A percentile compares a stretch with the other conserved stretches of the same genome.
Conservation (phyloP, 1,140 invertebrate species). For the Drosophila saltans region DNA sequence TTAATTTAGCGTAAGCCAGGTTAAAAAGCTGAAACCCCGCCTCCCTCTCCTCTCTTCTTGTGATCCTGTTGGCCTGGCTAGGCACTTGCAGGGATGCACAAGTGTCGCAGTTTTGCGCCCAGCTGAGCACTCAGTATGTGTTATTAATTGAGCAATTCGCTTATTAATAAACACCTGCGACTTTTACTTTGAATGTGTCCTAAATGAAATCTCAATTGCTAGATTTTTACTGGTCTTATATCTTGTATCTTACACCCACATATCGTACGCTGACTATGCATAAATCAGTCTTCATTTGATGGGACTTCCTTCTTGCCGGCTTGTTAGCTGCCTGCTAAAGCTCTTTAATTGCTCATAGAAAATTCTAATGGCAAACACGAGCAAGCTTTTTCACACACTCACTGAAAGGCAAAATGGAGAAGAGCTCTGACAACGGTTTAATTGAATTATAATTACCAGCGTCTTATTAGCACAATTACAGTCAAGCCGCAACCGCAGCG, state of each 20-base stretch:
- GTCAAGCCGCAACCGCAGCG: slow-evolving; percentile 42
- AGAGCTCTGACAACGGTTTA: slow-evolving; percentile 38
- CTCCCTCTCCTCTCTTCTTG: not conserved
- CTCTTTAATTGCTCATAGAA: slow-evolving; percentile 65
- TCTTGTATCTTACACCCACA: too few species aligned
- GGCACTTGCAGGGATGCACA: slow-evolving; percentile 33
- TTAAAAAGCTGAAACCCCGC: slow-evolving; percentile 15
- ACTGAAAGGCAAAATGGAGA: slow-evolving; percentile 15
- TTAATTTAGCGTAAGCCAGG: slow-evolving; percentile 41
- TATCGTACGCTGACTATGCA: slow-evolving; percentile 13
- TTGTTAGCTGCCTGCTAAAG: slow-evolving; percentile 20
- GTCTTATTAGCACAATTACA: slow-evolving; percentile 71
- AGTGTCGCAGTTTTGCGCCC: slow-evolving; percentile 64
- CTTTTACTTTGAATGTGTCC: not conserved
- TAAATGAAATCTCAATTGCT: not conserved
- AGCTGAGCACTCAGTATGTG: slow-evolving; percentile 73
- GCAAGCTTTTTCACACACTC: slow-evolving; percentile 27
- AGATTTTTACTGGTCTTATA: not conserved
- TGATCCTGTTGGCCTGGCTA: not conserved
- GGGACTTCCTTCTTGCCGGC: slow-evolving; percentile 5
- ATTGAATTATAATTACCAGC: slow-evolving; percentile 79
- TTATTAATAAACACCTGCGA: slow-evolving; percentile 68
- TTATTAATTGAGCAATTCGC: slow-evolving; percentile 78
- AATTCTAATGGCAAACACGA: slow-evolving; percentile 71
- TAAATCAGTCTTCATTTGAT: slow-evolving; percentile 63